phyloP scores from a whole-genome alignment of 2,888 invertebrate species.

The Ctena decussata region DNA sequence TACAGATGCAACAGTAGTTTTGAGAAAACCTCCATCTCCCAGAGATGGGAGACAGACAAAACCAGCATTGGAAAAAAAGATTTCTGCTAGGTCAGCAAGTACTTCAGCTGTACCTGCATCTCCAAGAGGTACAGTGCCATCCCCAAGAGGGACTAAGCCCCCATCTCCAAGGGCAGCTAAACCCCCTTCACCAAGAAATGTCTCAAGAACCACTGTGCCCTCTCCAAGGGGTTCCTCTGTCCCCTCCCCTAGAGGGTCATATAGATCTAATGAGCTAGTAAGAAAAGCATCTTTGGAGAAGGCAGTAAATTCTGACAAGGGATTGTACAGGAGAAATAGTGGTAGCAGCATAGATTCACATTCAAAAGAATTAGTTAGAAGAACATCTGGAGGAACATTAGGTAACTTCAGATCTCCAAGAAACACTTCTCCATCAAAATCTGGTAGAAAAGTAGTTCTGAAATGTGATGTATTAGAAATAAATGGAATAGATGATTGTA shows the following conservation, averaged over 20 bases:
- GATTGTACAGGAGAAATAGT: neutral
- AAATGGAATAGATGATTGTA: neutral
- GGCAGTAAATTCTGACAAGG: neutral
- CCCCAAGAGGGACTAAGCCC: conserved; percentile 40
- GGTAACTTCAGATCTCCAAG: neutral
- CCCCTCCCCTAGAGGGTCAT: conserved; percentile 11
- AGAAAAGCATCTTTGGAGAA: conserved; percentile 15
- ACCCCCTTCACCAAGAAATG: conserved; percentile 51
- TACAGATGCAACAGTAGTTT: neutral
- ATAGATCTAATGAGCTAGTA: neutral
- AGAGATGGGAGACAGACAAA: conserved; percentile 16
- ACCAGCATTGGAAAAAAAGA: conserved; percentile 50
- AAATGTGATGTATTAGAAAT: neutral
- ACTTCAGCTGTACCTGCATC: conserved; percentile 37
- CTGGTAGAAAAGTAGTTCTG: neutral
- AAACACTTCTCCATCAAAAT: neutral
- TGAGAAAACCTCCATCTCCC: conserved; percentile 16
- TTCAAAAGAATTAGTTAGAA: neutral
- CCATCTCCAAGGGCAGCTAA: conserved; percentile 52
- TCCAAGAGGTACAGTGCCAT: conserved; percentile 16
- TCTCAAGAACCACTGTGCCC: conserved; percentile 21
- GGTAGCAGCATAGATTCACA: neutral
- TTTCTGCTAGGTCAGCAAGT: conserved; percentile 25
- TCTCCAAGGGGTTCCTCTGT: conserved; percentile 31
- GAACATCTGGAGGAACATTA: neutral